Evolutionary conservation across 2,113 vertebrate species (phyloP).

Genomic region (Thunnus thynnus): DNA sequence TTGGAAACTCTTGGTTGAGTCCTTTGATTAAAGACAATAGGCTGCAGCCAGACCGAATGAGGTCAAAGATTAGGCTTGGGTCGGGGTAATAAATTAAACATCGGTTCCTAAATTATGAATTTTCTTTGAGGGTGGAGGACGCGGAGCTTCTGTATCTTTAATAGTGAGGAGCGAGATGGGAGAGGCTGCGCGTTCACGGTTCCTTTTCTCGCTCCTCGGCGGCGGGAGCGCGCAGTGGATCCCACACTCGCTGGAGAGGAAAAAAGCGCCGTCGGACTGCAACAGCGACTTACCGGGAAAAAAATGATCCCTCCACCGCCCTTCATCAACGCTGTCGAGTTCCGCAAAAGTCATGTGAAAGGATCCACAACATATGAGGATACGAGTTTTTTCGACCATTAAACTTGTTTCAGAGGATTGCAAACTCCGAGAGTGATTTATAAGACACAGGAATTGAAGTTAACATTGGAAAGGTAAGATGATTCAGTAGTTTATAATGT

Average conservation of each 20-base stretch:
- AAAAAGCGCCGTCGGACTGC: constrained; percentile 76
- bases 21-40: constrained; percentile 32
- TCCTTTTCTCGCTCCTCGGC: constrained; percentile 63
- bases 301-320: constrained; percentile 81
- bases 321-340: constrained; percentile 41
- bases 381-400: constrained; percentile 64
- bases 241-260: constrained; percentile 64
- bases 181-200: constrained; percentile 86
- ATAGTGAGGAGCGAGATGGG: constrained; percentile 82
- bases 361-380: constrained; percentile 57
- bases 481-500: constrained; percentile 19
- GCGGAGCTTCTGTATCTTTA: constrained; percentile 80
- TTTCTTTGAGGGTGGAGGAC: constrained; percentile 62
- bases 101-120: constrained; percentile 78
- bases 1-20: constrained; percentile 14
- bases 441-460: constrained; percentile 61
- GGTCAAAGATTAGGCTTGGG: constrained; percentile 70
- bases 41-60: constrained; percentile 52
- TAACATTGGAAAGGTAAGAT: constrained; percentile 80
- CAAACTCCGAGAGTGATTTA: constrained; percentile 49
- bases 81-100: constrained; percentile 77
- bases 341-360: constrained; percentile 65
- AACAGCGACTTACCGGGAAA: constrained; percentile 74
- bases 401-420: constrained; percentile 68
- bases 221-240: constrained; percentile 81